Evolutionary conservation across 2,797 vertebrate genomes (phyloP).

Genomic region (Spizella passerina): DNA sequence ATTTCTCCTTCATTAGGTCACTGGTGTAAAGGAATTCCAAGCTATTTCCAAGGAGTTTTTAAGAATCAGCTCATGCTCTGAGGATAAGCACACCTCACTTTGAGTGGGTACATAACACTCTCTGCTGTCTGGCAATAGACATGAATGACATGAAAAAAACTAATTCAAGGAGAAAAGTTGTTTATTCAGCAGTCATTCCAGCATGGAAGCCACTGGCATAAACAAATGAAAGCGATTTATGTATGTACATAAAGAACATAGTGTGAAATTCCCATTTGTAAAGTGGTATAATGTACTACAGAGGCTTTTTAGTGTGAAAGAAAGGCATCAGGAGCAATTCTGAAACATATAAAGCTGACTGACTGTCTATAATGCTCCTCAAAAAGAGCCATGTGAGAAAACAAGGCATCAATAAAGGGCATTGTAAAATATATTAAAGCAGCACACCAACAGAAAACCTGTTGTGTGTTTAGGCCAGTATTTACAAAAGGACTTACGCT

Average conservation of each 20-base stretch:
- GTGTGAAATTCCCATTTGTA: background rate
- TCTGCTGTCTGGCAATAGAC: background rate
- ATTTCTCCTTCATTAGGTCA: background rate
- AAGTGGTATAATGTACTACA: background rate
- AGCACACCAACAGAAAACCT: background rate
- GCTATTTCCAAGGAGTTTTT: background rate
- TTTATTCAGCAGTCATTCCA: slow-evolving; percentile 13
- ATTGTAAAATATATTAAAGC: background rate
- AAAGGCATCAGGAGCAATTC: slow-evolving; percentile 15
- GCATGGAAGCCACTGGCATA: background rate
- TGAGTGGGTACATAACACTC: background rate
- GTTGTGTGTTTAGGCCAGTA: background rate
- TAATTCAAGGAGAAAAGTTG: background rate
- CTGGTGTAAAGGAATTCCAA: background rate
- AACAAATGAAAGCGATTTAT: slow-evolving; percentile 35
- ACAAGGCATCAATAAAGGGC: background rate
- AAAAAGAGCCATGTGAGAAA: slow-evolving; percentile 27
- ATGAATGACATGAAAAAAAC: background rate
- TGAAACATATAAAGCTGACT: slow-evolving; percentile 10
- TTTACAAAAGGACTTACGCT: background rate
- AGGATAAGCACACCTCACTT: background rate
- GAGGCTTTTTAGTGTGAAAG: slow-evolving; percentile 44
- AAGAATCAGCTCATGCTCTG: background rate
- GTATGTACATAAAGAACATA: background rate
- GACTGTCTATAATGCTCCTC: background rate